These are phyloP conservation scores for Arctia plantaginis DNA, from an alignment of 2,888 invertebrate species.

Conservation along the genomic window DNA sequence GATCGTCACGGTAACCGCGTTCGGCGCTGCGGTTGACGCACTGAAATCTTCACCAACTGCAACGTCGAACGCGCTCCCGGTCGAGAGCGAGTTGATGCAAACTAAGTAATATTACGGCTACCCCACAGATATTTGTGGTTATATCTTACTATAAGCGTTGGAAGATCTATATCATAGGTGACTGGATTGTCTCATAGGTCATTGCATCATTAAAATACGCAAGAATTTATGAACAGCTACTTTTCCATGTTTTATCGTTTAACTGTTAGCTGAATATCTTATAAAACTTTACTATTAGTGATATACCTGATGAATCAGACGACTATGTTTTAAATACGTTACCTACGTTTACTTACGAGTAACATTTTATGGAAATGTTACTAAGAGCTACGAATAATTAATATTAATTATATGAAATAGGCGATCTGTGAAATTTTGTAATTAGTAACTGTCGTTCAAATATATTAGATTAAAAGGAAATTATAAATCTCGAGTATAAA, in stretches of 20 bases:
- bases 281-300: background rate
- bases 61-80: too few relatives aligned
- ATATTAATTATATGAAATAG: background rate
- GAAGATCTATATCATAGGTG: background rate
- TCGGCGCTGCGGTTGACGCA: too few relatives aligned
- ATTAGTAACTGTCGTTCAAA: too few relatives aligned
- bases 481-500: too few relatives aligned
- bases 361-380: background rate
- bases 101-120: too few relatives aligned
- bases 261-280: slow-evolving; percentile 1
- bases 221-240: slow-evolving; percentile 5
- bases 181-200: background rate
- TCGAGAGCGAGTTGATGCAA: too few relatives aligned
- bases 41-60: too few relatives aligned
- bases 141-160: background rate
- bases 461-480: too few relatives aligned
- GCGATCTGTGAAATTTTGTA: background rate
- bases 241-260: slow-evolving; percentile 4
- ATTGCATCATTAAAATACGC: background rate
- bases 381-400: background rate
- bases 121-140: background rate
- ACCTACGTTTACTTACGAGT: background rate
- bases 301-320: background rate
- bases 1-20: too few relatives aligned
- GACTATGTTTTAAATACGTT: background rate